phyloP scores from a whole-genome alignment of 2,797 vertebrate species.

The Eulemur albifrons region DNA sequence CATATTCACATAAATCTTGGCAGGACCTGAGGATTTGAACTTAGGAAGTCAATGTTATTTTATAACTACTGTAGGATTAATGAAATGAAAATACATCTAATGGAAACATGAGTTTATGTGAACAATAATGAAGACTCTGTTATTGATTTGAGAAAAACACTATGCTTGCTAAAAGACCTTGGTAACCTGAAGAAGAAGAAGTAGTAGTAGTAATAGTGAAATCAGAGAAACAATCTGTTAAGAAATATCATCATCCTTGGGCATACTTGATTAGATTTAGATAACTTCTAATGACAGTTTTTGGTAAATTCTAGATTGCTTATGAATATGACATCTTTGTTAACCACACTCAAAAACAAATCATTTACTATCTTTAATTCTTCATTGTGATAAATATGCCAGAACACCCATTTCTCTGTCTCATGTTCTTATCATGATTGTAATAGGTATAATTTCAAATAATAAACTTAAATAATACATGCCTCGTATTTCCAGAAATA shows the following conservation, averaged over 20 bases:
- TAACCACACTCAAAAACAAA: background rate
- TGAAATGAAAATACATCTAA: background rate
- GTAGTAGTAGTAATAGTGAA: background rate
- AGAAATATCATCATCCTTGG: background rate
- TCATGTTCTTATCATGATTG: background rate
- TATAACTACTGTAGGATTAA: background rate
- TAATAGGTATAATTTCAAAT: background rate
- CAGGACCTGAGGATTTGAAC: background rate
- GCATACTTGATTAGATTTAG: background rate
- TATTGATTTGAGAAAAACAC: background rate
- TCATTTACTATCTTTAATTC: background rate
- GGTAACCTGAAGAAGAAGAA: background rate
- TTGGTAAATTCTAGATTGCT: background rate
- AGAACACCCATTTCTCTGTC: background rate
- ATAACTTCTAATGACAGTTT: background rate
- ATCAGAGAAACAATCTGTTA: background rate
- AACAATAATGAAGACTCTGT: background rate
- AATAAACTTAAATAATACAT: background rate
- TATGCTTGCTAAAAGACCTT: background rate
- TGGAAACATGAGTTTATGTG: background rate
- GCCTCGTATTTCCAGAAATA: background rate
- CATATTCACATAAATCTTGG: background rate
- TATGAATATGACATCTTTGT: background rate
- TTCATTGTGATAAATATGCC: background rate
- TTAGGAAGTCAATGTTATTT: background rate